A percentile compares a stretch with the other conserved stretches of the same genome.
Evolutionary conservation across 2,888 invertebrate species (phyloP).

Genomic region (Anagyrus pseudococci): DNA sequence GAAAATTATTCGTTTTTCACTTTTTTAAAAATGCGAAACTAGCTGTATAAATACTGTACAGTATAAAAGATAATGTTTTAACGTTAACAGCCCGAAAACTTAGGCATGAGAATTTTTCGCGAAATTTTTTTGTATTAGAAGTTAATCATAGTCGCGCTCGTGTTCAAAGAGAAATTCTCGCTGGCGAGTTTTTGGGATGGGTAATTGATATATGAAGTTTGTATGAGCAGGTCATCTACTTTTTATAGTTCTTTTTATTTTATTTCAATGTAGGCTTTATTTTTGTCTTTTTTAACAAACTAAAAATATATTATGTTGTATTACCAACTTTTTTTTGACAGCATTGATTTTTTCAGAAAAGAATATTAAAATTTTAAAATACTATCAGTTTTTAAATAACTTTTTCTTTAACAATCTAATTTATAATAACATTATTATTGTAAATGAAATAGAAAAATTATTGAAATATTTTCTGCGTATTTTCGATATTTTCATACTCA

Average conservation of each 20-base stretch:
- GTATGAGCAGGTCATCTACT: conserved; percentile 7
- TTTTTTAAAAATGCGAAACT: conserved; percentile 21
- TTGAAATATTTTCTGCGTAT: neutral
- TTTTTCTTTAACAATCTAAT: neutral
- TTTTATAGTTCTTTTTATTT: conserved; percentile 10
- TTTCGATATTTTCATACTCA: neutral
- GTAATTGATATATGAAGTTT: conserved; percentile 11
- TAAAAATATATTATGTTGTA: neutral
- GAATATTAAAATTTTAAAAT: neutral
- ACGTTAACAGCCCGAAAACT: conserved; percentile 21
- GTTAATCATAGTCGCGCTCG: neutral
- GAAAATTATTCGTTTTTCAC: conserved; percentile 27
- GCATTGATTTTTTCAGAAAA: neutral
- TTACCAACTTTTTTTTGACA: neutral
- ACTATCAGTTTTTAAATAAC: neutral
- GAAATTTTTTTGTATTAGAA: conserved; percentile 13
- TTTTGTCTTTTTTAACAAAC: neutral
- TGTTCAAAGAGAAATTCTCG: conserved; percentile 21
- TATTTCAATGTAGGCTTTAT: conserved; percentile 1
- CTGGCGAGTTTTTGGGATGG: conserved; percentile 15
- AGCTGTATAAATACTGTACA: conserved; percentile 47
- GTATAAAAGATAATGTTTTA: conserved; percentile 37
- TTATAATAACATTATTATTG: neutral
- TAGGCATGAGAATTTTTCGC: conserved; percentile 12
- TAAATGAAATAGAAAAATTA: neutral